Base-by-base conservation (phyloP, 2,888 invertebrate genomes). In the Yponomeuta evonymella region DNA sequence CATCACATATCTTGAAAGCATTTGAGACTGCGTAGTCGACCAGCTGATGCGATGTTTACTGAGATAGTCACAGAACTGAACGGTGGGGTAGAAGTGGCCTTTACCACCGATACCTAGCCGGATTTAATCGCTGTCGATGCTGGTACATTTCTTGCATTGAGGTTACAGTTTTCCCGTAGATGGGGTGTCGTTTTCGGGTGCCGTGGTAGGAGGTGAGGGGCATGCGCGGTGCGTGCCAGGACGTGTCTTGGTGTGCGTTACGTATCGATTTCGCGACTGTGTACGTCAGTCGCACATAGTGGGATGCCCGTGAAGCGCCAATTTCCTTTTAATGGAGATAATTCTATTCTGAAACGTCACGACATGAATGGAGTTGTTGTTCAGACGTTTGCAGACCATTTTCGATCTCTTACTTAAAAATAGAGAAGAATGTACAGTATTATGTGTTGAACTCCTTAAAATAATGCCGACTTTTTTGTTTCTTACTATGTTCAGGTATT, bases 41-140 rank as follows among this genome's bases (percentile, higher is more conserved):
- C 90, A 90, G 91, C 91, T 91, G 91, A 89, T 87, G 81, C 80
- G 84, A 82, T 90, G 91, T 90, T 90, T 90, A 90, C 86, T 84
- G 87, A 81, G 81, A 79, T 82, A 84, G 79, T 85, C 86, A 84
- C 83, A 83, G 78, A 84, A 82, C 77, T 79, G 81, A 81, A 81
- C 82, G 83, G 76, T 77, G 79, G 79, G 80, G 79, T 79, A 78
- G 80, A 12, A 77, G 74, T 75, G 75, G 80, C 84, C 81, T 77
- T 78, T 87, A 87, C 87, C 80, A 88, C 75, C 73, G 78, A 77
- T 86, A 76, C 75, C 76, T 77, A 77, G 74, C 76, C 76, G 78
- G 78, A 77, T 77, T 67, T 15, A 23, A 3, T n/a, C 33, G 48
- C 43, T 3, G 48, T 48, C 15, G 36, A 10, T n/a, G 67, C 9